Evolutionary conservation across 1,140 invertebrate genomes (phyloP).

Genomic region (Nixonia krombeini): DNA sequence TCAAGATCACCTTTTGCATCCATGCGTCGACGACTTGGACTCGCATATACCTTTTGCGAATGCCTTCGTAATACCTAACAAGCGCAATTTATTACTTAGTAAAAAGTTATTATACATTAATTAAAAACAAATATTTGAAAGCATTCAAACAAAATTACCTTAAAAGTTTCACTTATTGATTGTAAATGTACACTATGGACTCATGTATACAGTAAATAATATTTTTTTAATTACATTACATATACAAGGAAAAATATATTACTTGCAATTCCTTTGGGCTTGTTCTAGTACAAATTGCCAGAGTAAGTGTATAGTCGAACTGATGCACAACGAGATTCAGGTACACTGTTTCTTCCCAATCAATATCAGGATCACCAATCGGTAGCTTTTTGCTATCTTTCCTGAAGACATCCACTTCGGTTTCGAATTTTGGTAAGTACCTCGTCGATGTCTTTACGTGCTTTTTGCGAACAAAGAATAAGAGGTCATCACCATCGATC

Average conservation of each 20-base stretch:
- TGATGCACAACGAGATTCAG: constrained; percentile 98
- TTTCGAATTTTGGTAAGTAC: constrained; percentile 92
- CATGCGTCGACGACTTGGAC: constrained; percentile 95
- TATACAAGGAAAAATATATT: constrained; percentile 12
- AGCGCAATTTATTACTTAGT: background rate
- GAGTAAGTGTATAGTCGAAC: constrained; percentile 96
- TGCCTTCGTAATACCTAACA: constrained; percentile 86
- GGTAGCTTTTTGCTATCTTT: constrained; percentile 97
- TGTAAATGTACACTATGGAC: too few species aligned
- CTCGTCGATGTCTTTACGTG: constrained; percentile 88
- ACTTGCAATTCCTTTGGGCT: constrained; percentile 97
- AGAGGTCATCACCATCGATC: constrained; percentile 93
- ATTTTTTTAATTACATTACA: too few species aligned
- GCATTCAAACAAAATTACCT: too few species aligned
- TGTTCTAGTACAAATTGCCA: constrained; percentile 97
- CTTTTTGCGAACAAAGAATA: constrained; percentile 96
- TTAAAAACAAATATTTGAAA: too few species aligned
- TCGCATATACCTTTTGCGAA: constrained; percentile 96
- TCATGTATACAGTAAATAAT: too few species aligned
- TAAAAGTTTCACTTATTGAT: too few species aligned
- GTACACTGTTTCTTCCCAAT: constrained; percentile 99
- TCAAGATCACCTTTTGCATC: constrained; percentile 98
- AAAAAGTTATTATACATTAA: too few species aligned
- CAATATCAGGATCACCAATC: constrained; percentile 93
- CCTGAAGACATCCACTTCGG: constrained; percentile 95